A percentile compares a stretch with the other conserved stretches of the same genome.
These are phyloP conservation scores for Melanerpes aurifrons DNA, from an alignment of 2,113 vertebrate genomes.

Conservation along the genomic window DNA sequence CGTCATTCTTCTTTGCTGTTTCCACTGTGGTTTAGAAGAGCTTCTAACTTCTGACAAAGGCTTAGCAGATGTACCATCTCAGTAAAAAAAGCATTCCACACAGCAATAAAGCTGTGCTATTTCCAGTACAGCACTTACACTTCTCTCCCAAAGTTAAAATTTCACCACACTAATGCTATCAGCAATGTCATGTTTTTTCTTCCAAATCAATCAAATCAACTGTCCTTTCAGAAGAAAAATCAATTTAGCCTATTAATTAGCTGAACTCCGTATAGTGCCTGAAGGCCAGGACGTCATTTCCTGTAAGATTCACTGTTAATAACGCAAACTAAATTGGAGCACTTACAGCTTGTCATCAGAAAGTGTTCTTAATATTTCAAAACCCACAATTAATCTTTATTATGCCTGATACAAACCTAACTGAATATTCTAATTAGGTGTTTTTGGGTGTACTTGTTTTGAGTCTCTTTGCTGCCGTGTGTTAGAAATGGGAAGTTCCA, in stretches of 20 bases:
- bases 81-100: not conserved
- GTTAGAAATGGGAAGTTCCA: not conserved
- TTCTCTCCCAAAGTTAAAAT: slow-evolving; percentile 9
- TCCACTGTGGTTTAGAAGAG: not conserved
- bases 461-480: not conserved
- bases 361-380: not conserved
- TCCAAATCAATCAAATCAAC: slow-evolving; percentile 32
- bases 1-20: not conserved
- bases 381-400: not conserved
- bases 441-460: not conserved
- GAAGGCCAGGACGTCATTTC: slow-evolving; percentile 18
- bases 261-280: not conserved
- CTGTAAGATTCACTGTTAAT: not conserved
- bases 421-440: not conserved
- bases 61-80: not conserved
- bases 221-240: slow-evolving; percentile 9
- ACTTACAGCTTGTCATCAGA: not conserved
- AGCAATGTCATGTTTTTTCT: not conserved
- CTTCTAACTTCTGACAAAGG: not conserved
- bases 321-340: not conserved
- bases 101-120: not conserved
- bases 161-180: not conserved
- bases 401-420: not conserved
- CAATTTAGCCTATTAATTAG: slow-evolving; percentile 48
- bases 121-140: not conserved